These are phyloP conservation scores for Beroe forskalii DNA, from an alignment of 37 sponge, comb jelly and placozoan genomes.

Conservation along the genomic window DNA sequence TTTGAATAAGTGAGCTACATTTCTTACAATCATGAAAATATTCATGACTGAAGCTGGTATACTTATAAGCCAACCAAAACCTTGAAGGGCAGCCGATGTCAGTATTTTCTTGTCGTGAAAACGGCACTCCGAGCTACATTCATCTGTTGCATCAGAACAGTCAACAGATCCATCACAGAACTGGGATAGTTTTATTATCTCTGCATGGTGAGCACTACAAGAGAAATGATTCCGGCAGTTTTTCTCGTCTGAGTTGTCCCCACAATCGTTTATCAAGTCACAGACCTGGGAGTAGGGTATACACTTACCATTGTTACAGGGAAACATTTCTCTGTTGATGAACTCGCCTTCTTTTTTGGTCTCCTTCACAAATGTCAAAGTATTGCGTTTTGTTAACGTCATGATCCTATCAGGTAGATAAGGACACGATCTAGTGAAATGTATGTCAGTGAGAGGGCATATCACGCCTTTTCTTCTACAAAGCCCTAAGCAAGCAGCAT, in stretches of 20 bases:
- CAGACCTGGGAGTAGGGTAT: constrained; percentile 17
- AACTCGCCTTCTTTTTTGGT: neutral
- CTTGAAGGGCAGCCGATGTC: neutral
- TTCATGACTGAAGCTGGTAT: constrained; percentile 11
- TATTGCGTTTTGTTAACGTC: constrained; percentile 24
- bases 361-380: constrained; percentile 4
- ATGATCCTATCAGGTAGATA: neutral
- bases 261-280: constrained; percentile 42
- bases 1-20: neutral
- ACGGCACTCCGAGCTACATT: constrained; percentile 39
- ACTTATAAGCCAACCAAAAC: constrained; percentile 6
- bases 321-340: neutral
- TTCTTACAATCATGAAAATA: neutral
- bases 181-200: neutral
- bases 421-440: neutral
- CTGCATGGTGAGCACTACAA: neutral
- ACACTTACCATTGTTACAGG: constrained; percentile 44
- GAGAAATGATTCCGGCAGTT: constrained; percentile 21
- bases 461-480: neutral
- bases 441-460: constrained; percentile 13
- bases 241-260: constrained; percentile 29
- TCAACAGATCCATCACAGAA: constrained; percentile 43
- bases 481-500: constrained; percentile 43
- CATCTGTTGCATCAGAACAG: constrained; percentile 34
- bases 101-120: neutral